Conservation (phyloP, 2,888 invertebrate genomes). For the Matsumyia berberina region DNA sequence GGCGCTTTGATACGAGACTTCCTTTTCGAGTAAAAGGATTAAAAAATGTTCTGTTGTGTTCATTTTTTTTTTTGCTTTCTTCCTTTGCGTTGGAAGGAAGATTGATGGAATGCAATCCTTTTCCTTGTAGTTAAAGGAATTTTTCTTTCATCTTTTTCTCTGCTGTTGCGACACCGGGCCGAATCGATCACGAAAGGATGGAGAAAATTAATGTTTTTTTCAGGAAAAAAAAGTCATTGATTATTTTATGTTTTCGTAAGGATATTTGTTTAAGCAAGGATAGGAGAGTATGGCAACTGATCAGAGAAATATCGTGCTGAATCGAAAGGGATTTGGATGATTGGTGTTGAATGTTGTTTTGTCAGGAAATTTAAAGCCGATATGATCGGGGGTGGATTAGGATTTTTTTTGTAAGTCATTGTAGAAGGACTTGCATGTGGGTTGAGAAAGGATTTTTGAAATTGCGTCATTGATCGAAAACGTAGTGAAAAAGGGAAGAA, state of each 20-base stretch:
- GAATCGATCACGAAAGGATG: constrained; percentile 55
- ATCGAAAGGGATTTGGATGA: constrained; percentile 48
- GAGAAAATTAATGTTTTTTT: constrained; percentile 32
- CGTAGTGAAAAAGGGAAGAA: no score
- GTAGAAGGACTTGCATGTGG: background rate
- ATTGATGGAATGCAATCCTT: constrained; percentile 71
- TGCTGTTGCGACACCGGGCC: constrained; percentile 53
- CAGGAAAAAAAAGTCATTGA: constrained; percentile 30
- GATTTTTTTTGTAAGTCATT: background rate
- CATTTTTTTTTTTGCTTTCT: constrained; percentile 24
- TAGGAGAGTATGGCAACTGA: constrained; percentile 11
- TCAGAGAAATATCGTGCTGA: constrained; percentile 39
- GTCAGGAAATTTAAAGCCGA: constrained; percentile 52
- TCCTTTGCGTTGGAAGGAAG: constrained; percentile 27
- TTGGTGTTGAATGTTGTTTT: constrained; percentile 64
- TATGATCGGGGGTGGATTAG: constrained; percentile 64
- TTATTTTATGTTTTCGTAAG: constrained; percentile 51
- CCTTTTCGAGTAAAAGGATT: constrained; percentile 74
- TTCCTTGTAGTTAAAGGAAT: constrained; percentile 50
- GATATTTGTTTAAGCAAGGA: constrained; percentile 46
- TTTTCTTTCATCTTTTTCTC: constrained; percentile 40
- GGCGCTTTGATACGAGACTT: constrained; percentile 73
- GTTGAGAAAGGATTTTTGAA: background rate
- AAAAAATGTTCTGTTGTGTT: constrained; percentile 31
- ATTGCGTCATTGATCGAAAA: constrained; percentile 23